Evolutionary conservation across 2,797 vertebrate genomes (phyloP).

Genomic region (Alca torda): DNA sequence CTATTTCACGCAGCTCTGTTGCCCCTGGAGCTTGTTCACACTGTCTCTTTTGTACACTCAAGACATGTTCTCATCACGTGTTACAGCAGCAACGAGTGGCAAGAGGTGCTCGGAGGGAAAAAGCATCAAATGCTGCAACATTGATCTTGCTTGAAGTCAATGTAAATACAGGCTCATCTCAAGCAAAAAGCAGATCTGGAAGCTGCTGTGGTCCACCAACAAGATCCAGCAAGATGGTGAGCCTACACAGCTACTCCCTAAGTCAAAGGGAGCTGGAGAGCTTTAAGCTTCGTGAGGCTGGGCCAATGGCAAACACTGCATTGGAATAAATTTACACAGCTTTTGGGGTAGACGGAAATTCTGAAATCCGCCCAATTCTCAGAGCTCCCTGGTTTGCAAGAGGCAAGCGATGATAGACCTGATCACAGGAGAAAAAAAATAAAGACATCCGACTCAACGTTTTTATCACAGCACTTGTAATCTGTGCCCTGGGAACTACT

Average conservation of each 20-base stretch:
- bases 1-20: not conserved
- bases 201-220: not conserved
- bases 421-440: not conserved
- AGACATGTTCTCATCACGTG: not conserved
- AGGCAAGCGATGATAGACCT: not conserved
- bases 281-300: not conserved
- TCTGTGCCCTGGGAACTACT: constrained; percentile 18
- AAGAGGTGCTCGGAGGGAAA: not conserved
- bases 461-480: constrained; percentile 35
- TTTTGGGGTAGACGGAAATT: not conserved
- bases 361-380: not conserved
- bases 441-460: not conserved
- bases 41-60: not conserved
- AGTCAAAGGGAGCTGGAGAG: not conserved
- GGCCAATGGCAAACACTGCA: not conserved
- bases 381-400: not conserved
- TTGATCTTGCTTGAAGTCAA: not conserved
- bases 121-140: not conserved
- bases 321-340: not conserved
- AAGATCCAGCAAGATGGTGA: not conserved
- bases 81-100: not conserved
- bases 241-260: not conserved
- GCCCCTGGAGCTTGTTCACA: not conserved
- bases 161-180: not conserved
- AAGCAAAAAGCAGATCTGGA: not conserved